Conservation (phyloP, 2,113 vertebrate species). For the Oncorhynchus clarkii region DNA sequence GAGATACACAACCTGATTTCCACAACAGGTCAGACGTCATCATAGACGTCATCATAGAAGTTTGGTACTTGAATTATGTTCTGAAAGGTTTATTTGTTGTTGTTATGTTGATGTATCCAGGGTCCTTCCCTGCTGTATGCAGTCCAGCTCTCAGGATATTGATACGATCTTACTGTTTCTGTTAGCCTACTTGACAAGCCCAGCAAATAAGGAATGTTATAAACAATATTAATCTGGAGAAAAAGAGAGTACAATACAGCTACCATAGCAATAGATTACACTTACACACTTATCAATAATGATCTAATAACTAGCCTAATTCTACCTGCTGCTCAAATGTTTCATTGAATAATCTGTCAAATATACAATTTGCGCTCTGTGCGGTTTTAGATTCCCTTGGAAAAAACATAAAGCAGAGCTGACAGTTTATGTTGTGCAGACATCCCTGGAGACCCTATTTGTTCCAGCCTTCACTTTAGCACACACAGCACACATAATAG, state of each 20-base stretch:
- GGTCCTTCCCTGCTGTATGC: neutral
- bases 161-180: conserved; percentile 18
- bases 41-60: neutral
- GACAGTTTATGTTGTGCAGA: neutral
- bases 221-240: conserved; percentile 6
- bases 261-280: conserved; percentile 48
- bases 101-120: neutral
- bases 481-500: neutral
- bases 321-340: neutral
- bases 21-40: neutral
- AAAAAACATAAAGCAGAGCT: neutral
- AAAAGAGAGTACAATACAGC: conserved; percentile 5
- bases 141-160: conserved; percentile 19
- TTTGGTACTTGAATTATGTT: neutral
- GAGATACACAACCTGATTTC: neutral
- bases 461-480: neutral
- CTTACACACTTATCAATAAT: neutral
- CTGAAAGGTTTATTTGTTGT: conserved; percentile 2
- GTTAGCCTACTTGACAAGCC: conserved; percentile 31
- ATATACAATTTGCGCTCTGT: neutral
- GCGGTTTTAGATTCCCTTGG: neutral
- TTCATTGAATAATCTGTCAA: neutral
- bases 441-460: neutral
- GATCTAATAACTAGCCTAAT: neutral
- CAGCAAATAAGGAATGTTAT: conserved; percentile 16